These are phyloP conservation scores for Zalophus californianus DNA, from an alignment of 2,797 vertebrate genomes.

Conservation along the genomic window DNA sequence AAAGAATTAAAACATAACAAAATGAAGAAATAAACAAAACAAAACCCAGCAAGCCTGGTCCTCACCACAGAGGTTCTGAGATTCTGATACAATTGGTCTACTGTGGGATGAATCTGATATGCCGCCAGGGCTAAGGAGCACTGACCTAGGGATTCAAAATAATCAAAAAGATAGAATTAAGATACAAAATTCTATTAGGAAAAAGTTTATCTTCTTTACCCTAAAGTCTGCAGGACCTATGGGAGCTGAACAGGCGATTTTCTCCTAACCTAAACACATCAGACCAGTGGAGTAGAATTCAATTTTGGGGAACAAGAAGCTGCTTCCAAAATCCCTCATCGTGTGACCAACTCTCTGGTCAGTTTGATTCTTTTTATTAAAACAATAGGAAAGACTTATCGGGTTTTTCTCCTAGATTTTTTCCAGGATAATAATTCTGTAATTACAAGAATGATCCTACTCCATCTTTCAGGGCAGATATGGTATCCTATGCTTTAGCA, in stretches of 20 bases:
- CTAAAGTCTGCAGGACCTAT: neutral
- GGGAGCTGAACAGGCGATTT: neutral
- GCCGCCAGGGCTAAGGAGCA: neutral
- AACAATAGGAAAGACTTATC: neutral
- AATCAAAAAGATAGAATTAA: slow-evolving; percentile 31
- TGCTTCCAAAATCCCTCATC: neutral
- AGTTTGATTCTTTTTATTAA: slow-evolving; percentile 42
- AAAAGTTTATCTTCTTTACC: slow-evolving; percentile 9
- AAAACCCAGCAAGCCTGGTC: neutral
- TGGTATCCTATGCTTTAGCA: neutral
- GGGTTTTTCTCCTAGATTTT: neutral
- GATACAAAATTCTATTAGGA: neutral
- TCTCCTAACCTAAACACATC: neutral
- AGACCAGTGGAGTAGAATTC: neutral
- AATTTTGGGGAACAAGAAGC: neutral
- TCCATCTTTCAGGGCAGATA: neutral
- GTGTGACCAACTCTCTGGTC: neutral
- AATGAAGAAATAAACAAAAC: slow-evolving; percentile 18
- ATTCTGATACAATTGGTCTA: slow-evolving; percentile 17
- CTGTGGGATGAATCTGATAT: neutral
- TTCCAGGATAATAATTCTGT: slow-evolving; percentile 29
- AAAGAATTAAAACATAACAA: slow-evolving; percentile 4
- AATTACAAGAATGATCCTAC: neutral
- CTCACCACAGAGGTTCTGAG: neutral
- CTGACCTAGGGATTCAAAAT: neutral